Conservation (phyloP, 2,113 vertebrate species). For the Cebidichthys violaceus region DNA sequence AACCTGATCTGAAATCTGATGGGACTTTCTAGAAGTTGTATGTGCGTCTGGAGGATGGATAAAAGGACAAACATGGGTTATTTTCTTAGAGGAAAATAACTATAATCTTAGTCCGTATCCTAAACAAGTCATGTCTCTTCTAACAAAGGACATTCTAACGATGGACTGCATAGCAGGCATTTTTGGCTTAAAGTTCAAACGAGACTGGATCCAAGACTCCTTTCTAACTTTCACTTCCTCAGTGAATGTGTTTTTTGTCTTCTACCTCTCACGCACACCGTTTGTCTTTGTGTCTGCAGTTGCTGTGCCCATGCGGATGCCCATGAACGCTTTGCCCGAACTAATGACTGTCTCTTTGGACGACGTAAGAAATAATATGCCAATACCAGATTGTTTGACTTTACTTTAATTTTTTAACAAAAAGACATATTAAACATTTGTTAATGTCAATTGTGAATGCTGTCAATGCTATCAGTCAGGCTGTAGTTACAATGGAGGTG, state of each 20-base stretch:
- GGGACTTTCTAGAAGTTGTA: background rate
- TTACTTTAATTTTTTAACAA: too few relatives aligned
- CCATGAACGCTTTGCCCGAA: constrained; percentile 23
- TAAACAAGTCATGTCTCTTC: background rate
- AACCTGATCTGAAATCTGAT: background rate
- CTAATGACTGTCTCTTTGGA: background rate
- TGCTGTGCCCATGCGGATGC: constrained; percentile 24
- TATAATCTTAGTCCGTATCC: background rate
- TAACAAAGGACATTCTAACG: too few relatives aligned
- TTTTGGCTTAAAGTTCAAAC: background rate
- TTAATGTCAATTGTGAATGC: too few relatives aligned
- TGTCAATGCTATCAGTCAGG: background rate
- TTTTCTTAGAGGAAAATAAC: background rate
- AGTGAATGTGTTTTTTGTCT: background rate
- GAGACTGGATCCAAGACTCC: background rate
- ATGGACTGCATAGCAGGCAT: background rate
- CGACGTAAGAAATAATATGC: constrained; percentile 27
- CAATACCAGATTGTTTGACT: background rate
- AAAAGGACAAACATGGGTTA: background rate
- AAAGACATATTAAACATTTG: background rate
- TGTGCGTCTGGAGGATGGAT: background rate
- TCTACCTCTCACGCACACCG: background rate
- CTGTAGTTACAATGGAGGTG: background rate
- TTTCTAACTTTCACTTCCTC: background rate
- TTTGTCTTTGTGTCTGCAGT: constrained; percentile 22